Conservation (phyloP, 2,888 invertebrate species). For the Seladonia tumulorum region DNA sequence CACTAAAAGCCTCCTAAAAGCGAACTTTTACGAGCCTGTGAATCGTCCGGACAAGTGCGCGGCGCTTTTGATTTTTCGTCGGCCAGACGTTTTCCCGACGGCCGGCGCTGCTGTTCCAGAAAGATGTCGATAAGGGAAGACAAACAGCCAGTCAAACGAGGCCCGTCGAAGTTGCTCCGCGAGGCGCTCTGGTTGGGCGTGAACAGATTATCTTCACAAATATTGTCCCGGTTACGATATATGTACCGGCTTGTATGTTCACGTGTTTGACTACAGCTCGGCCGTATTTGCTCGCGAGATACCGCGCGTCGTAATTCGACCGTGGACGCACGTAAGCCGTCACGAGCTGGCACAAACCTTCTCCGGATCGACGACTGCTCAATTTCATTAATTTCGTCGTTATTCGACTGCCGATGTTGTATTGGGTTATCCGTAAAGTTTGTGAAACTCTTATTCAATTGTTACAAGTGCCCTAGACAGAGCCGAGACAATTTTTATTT, state of each 20-base stretch:
- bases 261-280: not conserved
- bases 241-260: slow-evolving; percentile 1
- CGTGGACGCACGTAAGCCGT: not conserved
- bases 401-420: not conserved
- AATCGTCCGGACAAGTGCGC: not conserved
- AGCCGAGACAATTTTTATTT: too few relatives aligned
- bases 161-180: not conserved
- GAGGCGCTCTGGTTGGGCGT: not conserved
- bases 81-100: not conserved
- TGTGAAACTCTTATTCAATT: too few relatives aligned
- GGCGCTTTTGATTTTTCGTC: slow-evolving; percentile 40
- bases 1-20: not conserved
- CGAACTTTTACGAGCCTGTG: slow-evolving; percentile 26
- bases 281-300: not conserved
- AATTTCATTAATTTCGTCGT: not conserved
- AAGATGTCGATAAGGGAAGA: slow-evolving; percentile 27
- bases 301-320: not conserved
- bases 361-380: not conserved
- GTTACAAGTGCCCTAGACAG: too few relatives aligned
- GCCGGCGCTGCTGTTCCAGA: not conserved
- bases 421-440: too few relatives aligned
- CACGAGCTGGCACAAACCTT: not conserved
- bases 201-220: slow-evolving; percentile 53
- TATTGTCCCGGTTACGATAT: slow-evolving; percentile 53
- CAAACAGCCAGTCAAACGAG: not conserved